Conservation (phyloP, 2,113 vertebrate species). For the Campylomormyrus tamandua region DNA sequence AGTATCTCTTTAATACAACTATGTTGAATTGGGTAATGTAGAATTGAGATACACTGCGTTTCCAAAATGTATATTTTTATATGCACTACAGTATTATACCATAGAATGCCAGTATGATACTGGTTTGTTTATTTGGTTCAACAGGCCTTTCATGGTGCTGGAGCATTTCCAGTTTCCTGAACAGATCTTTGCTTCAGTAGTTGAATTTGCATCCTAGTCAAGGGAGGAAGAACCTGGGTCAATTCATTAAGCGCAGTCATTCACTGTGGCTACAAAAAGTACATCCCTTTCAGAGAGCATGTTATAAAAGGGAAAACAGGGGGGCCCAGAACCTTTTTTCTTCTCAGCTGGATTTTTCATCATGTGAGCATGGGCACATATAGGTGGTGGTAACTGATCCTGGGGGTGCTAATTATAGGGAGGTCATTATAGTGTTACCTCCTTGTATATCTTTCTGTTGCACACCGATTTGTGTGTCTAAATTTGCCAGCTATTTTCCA, state of each 20-base stretch:
- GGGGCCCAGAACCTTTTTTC: background rate
- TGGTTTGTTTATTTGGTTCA: background rate
- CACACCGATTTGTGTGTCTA: background rate
- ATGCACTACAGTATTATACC: background rate
- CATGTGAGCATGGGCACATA: slow-evolving; percentile 4
- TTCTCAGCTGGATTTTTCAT: slow-evolving; percentile 6
- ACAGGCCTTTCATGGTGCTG: background rate
- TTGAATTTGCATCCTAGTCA: slow-evolving; percentile 15
- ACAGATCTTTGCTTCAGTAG: slow-evolving; percentile 9
- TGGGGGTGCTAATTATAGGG: slow-evolving; percentile 39
- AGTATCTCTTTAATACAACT: background rate
- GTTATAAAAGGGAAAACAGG: background rate
- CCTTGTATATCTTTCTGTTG: background rate
- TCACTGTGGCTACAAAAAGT: background rate
- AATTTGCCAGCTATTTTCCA: background rate
- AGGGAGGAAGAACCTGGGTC: slow-evolving; percentile 19
- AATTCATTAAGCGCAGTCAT: slow-evolving; percentile 14
- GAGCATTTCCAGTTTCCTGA: background rate
- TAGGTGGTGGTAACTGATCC: slow-evolving; percentile 41
- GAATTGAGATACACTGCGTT: background rate
- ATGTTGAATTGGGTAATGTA: background rate
- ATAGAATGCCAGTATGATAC: background rate
- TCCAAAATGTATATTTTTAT: background rate
- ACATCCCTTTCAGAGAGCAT: background rate
- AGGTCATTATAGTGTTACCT: background rate